phyloP scores from a whole-genome alignment of 2,888 invertebrate genomes.

The Apantesis nais region DNA sequence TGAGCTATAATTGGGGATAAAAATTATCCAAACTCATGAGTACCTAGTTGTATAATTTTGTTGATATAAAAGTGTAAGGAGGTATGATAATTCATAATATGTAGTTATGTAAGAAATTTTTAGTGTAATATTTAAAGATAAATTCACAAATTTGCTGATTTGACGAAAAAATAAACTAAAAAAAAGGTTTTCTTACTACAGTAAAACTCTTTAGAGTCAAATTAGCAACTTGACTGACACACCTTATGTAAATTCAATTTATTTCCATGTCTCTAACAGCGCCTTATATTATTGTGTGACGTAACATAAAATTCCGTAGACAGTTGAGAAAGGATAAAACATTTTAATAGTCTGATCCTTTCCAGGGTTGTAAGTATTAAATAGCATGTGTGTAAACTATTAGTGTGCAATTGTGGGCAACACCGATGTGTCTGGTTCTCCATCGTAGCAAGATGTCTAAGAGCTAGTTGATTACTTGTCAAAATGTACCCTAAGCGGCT shows the following conservation, averaged over 20 bases:
- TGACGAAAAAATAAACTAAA: not conserved
- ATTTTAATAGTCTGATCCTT: conserved; percentile 67
- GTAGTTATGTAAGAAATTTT: conserved; percentile 30
- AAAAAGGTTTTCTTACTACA: not conserved
- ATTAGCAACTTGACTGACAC: conserved; percentile 1
- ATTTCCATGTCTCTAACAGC: conserved; percentile 33
- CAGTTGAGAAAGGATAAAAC: conserved; percentile 49
- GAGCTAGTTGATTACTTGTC: conserved; percentile 11
- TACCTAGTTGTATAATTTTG: conserved; percentile 57
- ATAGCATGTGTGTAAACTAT: conserved; percentile 50
- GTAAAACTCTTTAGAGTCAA: not conserved
- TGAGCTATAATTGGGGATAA: conserved; percentile 37
- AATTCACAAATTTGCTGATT: not conserved
- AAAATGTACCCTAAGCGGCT: not conserved
- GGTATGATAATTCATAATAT: conserved; percentile 35
- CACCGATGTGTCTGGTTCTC: conserved; percentile 18
- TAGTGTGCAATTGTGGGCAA: conserved; percentile 30
- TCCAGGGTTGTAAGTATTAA: conserved; percentile 66
- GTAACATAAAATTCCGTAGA: conserved; percentile 39
- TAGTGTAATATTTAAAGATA: conserved; percentile 27
- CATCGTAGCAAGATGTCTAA: conserved; percentile 20
- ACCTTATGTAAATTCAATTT: conserved; percentile 29
- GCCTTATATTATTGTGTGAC: conserved; percentile 32
- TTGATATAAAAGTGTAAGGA: conserved; percentile 47
- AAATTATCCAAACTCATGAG: conserved; percentile 32